Base-by-base conservation (phyloP, 2,888 invertebrate genomes). In the Isoperla grammatica region DNA sequence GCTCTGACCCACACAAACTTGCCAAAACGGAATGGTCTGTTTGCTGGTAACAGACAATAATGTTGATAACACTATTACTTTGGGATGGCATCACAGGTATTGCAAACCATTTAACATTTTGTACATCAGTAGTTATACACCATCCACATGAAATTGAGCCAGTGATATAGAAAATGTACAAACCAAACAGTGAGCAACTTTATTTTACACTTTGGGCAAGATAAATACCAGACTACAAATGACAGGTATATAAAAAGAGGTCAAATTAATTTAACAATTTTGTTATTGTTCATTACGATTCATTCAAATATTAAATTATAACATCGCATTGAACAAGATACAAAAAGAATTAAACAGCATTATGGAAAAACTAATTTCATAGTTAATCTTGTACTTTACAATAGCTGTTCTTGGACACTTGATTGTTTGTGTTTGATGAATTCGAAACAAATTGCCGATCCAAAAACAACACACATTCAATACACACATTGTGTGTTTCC, bases 251-350 rank as follows among this genome's bases (percentile, higher is more conserved):
- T 29, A 8, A 29, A 29, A 29, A 29, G 8, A 8, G 29, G 29
- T 8, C 29, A 29, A 29, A 29, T 29, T 29, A 29, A 29, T 29
- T 29, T 29, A 29, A 29, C 29, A 29, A 29, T 29, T 29, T 29
- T 29, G 29, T 29, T 29, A 29, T 35, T 58, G 42, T 50, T 58
- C 58, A 50, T 39, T 29, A 29, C 29, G 29, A 60, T 56, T 56
- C 60, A 60, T 60, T 60, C 60, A 56, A 60, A 60, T 56, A 60
- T 60, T 60, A 60, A 60, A 60, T 60, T 60, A 60, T 56, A 60
- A 60, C 40, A 49, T 60, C 60, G 29, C 8, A 29, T n/a, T 29
- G 29, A 29, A 29, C 43, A 45, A 43, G 45, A 56, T 43, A 56
- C 45, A 40, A 56, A 46, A 19, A 46, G 46, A 46, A 19, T 45